These are phyloP conservation scores for Araneus ventricosus DNA, from an alignment of 1,140 invertebrate genomes.

Conservation along the genomic window DNA sequence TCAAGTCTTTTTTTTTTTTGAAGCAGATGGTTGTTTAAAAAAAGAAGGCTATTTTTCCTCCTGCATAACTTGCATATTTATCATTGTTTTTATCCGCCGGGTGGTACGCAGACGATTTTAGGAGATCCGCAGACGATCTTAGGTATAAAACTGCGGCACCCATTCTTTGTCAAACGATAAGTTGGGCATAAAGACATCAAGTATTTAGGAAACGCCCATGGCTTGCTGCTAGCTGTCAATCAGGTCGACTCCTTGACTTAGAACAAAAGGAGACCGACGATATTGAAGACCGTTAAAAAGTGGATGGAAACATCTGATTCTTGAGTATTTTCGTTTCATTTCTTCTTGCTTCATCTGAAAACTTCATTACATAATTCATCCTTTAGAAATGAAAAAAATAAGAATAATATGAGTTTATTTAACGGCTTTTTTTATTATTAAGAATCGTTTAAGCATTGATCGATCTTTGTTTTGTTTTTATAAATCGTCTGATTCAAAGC, in stretches of 20 bases:
- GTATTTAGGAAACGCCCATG: slow-evolving; percentile 31
- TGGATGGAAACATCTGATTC: not conserved
- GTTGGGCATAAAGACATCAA: slow-evolving; percentile 31
- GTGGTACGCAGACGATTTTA: not conserved
- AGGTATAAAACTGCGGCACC: not conserved
- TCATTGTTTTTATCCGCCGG: not conserved
- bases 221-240: slow-evolving; percentile 43
- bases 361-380: not conserved
- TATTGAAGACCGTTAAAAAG: not conserved
- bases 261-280: not conserved
- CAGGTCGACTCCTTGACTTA: not conserved
- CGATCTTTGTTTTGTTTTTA: not conserved
- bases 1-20: not conserved
- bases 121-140: not conserved
- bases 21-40: not conserved
- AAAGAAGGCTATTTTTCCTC: not conserved
- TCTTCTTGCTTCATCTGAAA: not conserved
- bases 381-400: not conserved
- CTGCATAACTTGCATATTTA: not conserved
- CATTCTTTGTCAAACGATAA: slow-evolving; percentile 3
- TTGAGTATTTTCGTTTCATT: not conserved
- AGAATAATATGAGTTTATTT: not conserved
- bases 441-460: not conserved
- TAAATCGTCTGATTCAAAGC: not conserved
- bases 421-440: not conserved